Evolutionary conservation across 2,113 vertebrate species (phyloP).

Genomic region (Monarcha castaneiventris): DNA sequence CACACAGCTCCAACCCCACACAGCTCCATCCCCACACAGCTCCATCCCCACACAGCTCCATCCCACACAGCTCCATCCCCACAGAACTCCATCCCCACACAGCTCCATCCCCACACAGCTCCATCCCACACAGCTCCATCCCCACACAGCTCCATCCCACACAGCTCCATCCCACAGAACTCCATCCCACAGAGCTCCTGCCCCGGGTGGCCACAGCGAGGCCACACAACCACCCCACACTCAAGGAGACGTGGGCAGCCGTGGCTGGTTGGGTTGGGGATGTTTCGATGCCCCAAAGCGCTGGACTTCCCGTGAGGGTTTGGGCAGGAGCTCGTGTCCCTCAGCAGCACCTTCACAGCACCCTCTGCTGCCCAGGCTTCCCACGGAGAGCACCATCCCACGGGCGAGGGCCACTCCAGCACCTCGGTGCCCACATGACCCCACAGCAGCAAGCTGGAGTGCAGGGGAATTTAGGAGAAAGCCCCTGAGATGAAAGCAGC

Average conservation of each 20-base stretch:
- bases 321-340: background rate
- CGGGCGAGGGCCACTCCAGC: fast-evolving
- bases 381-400: background rate
- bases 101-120: too few species aligned
- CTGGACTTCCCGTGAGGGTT: fast-evolving
- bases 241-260: background rate
- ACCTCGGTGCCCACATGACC: background rate
- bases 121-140: too few species aligned
- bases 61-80: too few species aligned
- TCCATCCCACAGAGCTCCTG: background rate
- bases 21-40: too few species aligned
- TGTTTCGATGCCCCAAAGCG: fast-evolving
- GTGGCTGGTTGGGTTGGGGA: fast-evolving
- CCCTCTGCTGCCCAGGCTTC: background rate
- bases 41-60: too few species aligned
- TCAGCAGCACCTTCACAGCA: background rate
- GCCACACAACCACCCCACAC: background rate
- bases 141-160: too few species aligned
- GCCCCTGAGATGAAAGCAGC: background rate
- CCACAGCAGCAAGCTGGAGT: background rate
- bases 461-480: background rate
- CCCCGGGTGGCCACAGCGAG: fast-evolving
- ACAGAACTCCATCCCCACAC: too few species aligned
- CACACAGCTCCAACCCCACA: too few species aligned
- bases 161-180: background rate